A percentile compares a stretch with the other conserved stretches of the same genome.
Evolutionary conservation across 1,140 invertebrate genomes (phyloP).

Genomic region (Rhyacophila brunnea): DNA sequence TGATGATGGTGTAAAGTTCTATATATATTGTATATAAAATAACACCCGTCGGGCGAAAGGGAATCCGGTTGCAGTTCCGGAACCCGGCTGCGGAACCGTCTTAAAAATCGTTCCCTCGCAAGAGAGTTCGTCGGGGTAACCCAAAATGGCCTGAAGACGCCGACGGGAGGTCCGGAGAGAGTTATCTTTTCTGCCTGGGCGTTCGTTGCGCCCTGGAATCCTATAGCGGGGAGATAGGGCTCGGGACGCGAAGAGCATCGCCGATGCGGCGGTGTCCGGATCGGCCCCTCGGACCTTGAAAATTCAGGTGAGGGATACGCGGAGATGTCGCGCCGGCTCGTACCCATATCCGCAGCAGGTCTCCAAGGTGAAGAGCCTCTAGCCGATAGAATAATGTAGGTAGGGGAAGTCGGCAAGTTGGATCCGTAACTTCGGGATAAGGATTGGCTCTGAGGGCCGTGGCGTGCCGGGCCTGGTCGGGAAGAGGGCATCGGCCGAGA

Average conservation of each 20-base stretch:
- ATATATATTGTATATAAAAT: too few species aligned
- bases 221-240: not conserved
- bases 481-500: slow-evolving; percentile 69
- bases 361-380: slow-evolving; percentile 81
- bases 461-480: too few species aligned
- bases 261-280: not conserved
- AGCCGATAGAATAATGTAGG: slow-evolving; percentile 79
- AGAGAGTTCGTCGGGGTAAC: slow-evolving; percentile 49
- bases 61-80: slow-evolving; percentile 72
- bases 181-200: not conserved
- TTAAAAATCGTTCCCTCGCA: slow-evolving; percentile 60
- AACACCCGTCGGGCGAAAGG: slow-evolving; percentile 37
- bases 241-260: not conserved
- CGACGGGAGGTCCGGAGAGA: slow-evolving; percentile 66
- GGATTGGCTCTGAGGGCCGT: too few species aligned
- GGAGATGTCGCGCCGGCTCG: too few species aligned
- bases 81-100: slow-evolving; percentile 70
- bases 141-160: slow-evolving; percentile 62
- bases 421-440: too few species aligned
- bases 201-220: too few species aligned
- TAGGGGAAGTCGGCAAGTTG: slow-evolving; percentile 81
- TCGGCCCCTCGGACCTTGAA: slow-evolving; percentile 78
- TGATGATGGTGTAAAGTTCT: too few species aligned
- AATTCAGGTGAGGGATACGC: slow-evolving; percentile 72
- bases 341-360: too few species aligned